phyloP scores from a whole-genome alignment of 2,113 vertebrate species.

The Amazona vittata region DNA sequence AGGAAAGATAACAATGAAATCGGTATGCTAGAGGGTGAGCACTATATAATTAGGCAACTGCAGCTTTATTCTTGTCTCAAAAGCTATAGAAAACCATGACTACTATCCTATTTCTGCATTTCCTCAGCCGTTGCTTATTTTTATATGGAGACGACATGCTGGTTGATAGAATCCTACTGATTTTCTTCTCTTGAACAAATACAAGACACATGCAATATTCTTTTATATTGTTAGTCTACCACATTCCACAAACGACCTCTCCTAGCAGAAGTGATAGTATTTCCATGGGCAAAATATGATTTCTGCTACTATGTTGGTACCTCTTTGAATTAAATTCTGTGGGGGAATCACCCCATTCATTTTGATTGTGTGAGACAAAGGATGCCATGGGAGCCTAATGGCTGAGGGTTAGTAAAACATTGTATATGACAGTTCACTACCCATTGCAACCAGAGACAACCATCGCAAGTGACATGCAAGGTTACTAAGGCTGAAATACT shows the following conservation, averaged over 20 bases:
- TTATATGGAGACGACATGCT: not conserved
- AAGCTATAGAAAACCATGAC: not conserved
- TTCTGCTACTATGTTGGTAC: not conserved
- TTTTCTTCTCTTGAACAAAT: not conserved
- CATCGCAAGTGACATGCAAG: not conserved
- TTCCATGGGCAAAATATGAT: not conserved
- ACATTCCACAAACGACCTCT: not conserved
- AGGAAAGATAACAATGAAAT: not conserved
- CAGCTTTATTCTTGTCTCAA: constrained; percentile 23
- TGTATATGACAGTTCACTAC: not conserved
- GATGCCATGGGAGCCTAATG: not conserved
- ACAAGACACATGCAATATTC: not conserved
- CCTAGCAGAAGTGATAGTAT: not conserved
- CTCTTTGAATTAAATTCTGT: not conserved
- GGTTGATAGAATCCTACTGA: not conserved
- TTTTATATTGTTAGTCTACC: not conserved
- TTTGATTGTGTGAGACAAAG: not conserved
- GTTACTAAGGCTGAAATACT: not conserved
- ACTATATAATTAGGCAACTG: constrained; percentile 8
- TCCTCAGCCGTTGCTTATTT: constrained; percentile 1
- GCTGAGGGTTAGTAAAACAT: not conserved
- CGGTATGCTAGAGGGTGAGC: not conserved
- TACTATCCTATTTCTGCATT: not conserved
- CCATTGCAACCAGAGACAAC: not conserved
- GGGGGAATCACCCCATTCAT: not conserved